Base-by-base conservation (phyloP, 2,113 vertebrate genomes). In the Triplophysa tibetana region DNA sequence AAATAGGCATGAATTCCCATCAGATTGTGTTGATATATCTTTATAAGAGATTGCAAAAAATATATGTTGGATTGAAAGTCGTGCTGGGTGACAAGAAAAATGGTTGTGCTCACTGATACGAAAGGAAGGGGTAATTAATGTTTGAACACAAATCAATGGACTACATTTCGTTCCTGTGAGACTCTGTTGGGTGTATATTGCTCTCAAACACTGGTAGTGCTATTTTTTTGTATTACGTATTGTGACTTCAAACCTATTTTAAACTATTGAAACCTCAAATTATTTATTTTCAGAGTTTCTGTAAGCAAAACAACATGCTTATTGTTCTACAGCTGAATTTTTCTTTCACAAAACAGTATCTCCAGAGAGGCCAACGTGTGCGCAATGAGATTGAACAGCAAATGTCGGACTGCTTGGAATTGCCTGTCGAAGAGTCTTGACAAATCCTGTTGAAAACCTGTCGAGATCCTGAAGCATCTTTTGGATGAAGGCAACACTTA, bases 391-490 rank as follows among this genome's bases (percentile, higher is more conserved):
- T 38, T 65, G 74, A 65, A 65, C 61, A 65, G 65, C 74, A 65
- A 65, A 65, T 76, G 45, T 2, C 3, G 26, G 26, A 65, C 54
- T 60, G 58, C 24, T 65, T 54, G 62, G 62, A 77, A 77, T 65
- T 77, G 62, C 24, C 62, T 77, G 61, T 77, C 75, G 62, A 77
- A 75, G 61, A 54, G 62, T 45, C 62, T 23, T 65, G 62, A 77
- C 75, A 77, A 77, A 77, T 66, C 75, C 75, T 0, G 19, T 52
- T 38, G 62, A 77, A 77, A 65, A 77, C 23, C 74, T 77, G 74
- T 77, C 74, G 12, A 65, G 61, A 38, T 65, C 62, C 64, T 8
- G 24, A 50, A 65, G 61, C 75, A 38, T 77, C 43, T 23, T 54
- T 17, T 33, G 75, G 62, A 77, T 65, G 48, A 65, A 77, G 62